phyloP scores from a whole-genome alignment of 2,888 invertebrate genomes.

The Trilocha varians region DNA sequence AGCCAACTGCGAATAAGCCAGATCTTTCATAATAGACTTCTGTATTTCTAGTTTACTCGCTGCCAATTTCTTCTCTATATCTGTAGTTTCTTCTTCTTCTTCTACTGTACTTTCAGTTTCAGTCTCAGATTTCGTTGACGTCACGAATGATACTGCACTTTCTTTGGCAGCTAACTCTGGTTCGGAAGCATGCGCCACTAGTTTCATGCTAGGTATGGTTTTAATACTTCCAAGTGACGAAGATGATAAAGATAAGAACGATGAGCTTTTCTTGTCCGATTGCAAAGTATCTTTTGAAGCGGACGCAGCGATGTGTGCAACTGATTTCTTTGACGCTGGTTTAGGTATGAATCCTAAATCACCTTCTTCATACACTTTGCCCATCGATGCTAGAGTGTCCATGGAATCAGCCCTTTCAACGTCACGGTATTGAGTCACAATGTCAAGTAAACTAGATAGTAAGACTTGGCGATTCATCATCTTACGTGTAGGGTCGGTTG shows the following conservation, averaged over 20 bases:
- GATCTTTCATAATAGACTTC: constrained; percentile 54
- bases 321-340: constrained; percentile 30
- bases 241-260: constrained; percentile 21
- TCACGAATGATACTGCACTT: constrained; percentile 48
- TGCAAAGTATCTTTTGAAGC: constrained; percentile 23
- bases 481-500: constrained; percentile 41
- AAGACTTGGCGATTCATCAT: constrained; percentile 60
- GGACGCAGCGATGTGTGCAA: constrained; percentile 17
- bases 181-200: constrained; percentile 33
- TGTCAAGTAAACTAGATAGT: constrained; percentile 70
- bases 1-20: constrained; percentile 38
- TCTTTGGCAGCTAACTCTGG: constrained; percentile 29
- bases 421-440: constrained; percentile 59
- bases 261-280: constrained; percentile 19
- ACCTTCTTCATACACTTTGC: constrained; percentile 74
- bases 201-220: constrained; percentile 48
- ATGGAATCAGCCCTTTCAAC: constrained; percentile 47
- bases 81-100: constrained; percentile 20
- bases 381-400: constrained; percentile 62
- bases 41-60: constrained; percentile 50
- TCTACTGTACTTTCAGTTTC: constrained; percentile 21
- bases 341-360: constrained; percentile 79
- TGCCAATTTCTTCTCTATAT: constrained; percentile 38
- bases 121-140: constrained; percentile 43
- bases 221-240: constrained; percentile 40